Conservation (phyloP, 2,888 invertebrate species). For the Lucinisca nassula region DNA sequence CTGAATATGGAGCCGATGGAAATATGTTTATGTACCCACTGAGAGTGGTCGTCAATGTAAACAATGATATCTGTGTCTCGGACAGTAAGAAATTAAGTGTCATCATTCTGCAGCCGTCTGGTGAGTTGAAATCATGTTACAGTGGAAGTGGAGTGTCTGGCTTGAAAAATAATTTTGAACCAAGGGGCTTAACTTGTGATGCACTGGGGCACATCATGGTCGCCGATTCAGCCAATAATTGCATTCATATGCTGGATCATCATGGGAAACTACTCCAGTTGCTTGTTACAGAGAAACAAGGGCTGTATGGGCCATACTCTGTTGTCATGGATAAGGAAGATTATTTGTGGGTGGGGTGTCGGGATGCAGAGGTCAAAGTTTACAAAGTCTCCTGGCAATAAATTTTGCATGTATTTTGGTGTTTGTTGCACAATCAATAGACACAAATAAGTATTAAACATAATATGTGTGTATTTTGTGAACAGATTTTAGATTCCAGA, state of each 20-base stretch:
- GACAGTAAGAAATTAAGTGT: conserved; percentile 73
- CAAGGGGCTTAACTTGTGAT: conserved; percentile 72
- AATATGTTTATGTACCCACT: conserved; percentile 73
- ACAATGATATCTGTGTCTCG: conserved; percentile 76
- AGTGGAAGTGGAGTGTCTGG: conserved; percentile 45
- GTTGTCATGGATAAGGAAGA: conserved; percentile 69
- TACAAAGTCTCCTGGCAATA: conserved; percentile 67
- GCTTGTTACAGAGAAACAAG: conserved; percentile 66
- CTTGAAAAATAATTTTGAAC: conserved; percentile 62
- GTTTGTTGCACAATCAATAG: too few species aligned
- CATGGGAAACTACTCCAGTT: conserved; percentile 63
- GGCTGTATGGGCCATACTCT: conserved; percentile 70
- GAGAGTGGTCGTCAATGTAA: conserved; percentile 78
- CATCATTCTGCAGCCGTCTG: conserved; percentile 67
- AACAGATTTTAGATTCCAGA: too few species aligned
- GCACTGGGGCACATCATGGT: conserved; percentile 68
- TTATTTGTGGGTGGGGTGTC: conserved; percentile 71
- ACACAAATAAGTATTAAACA: too few species aligned
- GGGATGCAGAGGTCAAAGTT: conserved; percentile 71
- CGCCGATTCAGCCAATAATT: conserved; percentile 69
- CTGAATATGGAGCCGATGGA: conserved; percentile 71
- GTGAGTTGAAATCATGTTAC: conserved; percentile 68
- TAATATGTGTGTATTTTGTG: too few species aligned
- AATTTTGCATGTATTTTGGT: too few species aligned
- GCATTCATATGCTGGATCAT: conserved; percentile 72